These are phyloP conservation scores for Lasioglossum villosulum DNA, from an alignment of 2,888 invertebrate species.

Conservation along the genomic window DNA sequence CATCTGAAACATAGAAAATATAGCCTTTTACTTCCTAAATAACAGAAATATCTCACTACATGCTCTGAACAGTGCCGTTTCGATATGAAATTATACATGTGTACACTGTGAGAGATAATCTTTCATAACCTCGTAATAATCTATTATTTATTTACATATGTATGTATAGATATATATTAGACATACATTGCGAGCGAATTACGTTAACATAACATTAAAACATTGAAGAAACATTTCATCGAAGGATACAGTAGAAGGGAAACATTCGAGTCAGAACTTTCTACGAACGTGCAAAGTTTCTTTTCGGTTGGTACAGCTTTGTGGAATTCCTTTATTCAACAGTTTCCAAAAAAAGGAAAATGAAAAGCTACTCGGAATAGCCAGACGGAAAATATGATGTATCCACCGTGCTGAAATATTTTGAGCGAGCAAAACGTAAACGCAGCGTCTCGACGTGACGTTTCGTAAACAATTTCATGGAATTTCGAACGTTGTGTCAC, in stretches of 20 bases:
- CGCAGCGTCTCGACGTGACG: slow-evolving; percentile 37
- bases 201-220: neutral
- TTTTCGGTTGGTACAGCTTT: neutral
- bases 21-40: neutral
- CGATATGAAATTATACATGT: neutral
- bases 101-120: neutral
- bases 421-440: slow-evolving; percentile 25
- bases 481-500: slow-evolving; percentile 14
- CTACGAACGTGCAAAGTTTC: slow-evolving; percentile 5
- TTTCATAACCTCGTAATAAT: slow-evolving; percentile 44
- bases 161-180: neutral
- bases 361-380: neutral
- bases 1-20: slow-evolving; percentile 76
- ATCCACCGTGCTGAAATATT: slow-evolving; percentile 28
- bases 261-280: neutral
- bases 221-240: neutral
- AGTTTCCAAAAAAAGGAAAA: neutral
- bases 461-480: slow-evolving; percentile 61
- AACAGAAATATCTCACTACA: neutral
- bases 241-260: neutral
- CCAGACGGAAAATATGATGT: neutral
- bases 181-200: neutral
- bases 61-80: neutral
- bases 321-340: neutral
- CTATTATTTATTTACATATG: slow-evolving; percentile 10